Evolutionary conservation across 2,113 vertebrate species (phyloP).

Genomic region (Triplophysa rosa): DNA sequence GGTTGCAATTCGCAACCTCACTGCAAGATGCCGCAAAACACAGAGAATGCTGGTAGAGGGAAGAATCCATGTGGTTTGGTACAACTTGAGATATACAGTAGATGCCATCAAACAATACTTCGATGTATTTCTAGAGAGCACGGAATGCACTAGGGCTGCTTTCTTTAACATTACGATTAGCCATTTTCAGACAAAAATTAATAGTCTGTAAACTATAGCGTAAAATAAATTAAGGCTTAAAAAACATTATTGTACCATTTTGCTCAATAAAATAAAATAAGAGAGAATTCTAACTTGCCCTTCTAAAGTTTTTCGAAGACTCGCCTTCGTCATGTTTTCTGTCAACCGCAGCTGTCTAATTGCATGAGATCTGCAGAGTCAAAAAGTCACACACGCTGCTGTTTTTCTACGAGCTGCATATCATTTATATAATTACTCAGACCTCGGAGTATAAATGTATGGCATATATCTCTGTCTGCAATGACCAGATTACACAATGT

Average conservation of each 20-base stretch:
- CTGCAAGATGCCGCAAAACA: too few relatives aligned
- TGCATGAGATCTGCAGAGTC: neutral
- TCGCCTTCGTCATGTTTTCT: neutral
- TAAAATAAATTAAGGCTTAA: neutral
- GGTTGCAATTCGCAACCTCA: too few relatives aligned
- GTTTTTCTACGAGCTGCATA: neutral
- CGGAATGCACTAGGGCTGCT: neutral
- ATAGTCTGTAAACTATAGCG: neutral
- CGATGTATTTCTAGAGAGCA: neutral
- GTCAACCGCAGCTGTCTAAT: neutral
- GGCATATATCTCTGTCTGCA: conserved; percentile 1
- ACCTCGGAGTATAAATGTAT: conserved; percentile 7
- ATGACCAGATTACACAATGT: conserved; percentile 34
- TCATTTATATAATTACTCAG: conserved; percentile 6
- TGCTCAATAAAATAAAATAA: neutral
- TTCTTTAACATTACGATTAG: neutral
- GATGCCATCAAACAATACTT: neutral
- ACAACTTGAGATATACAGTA: conserved; percentile 10
- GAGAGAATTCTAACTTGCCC: neutral
- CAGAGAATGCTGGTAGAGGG: neutral
- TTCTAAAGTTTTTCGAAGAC: neutral
- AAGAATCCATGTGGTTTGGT: neutral
- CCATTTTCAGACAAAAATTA: neutral
- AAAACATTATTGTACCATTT: neutral
- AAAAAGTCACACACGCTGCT: neutral